Percentiles rank a stretch among this genome's conserved stretches.
phyloP scores from a whole-genome alignment of 2,888 invertebrate genomes.

The Ischnus inquisitorius region DNA sequence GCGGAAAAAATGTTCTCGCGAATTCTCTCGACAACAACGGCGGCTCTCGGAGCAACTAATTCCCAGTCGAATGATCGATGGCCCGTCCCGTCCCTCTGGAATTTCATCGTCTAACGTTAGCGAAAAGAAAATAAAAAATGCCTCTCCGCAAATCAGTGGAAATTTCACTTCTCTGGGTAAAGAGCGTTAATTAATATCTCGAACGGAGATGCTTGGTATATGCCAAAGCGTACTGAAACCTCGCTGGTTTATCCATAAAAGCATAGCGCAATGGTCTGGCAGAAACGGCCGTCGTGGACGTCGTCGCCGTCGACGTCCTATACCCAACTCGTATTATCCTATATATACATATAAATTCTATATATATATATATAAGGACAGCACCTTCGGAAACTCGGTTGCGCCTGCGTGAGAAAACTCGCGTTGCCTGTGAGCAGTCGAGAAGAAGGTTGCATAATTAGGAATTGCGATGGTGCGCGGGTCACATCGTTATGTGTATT shows the following conservation, averaged over 20 bases:
- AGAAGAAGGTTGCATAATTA: constrained; percentile 81
- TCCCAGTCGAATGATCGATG: constrained; percentile 25
- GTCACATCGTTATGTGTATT: constrained; percentile 68
- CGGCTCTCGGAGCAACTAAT: not conserved
- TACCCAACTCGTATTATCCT: constrained; percentile 7
- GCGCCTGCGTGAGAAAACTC: constrained; percentile 81
- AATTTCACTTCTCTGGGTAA: constrained; percentile 11
- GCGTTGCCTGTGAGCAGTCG: constrained; percentile 68
- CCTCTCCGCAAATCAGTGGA: not conserved
- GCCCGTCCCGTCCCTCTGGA: constrained; percentile 11
- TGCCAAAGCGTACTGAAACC: constrained; percentile 42
- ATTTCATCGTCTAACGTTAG: constrained; percentile 29
- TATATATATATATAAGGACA: not conserved
- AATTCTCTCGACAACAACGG: not conserved
- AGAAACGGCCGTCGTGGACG: constrained; percentile 7
- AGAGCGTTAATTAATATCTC: constrained; percentile 57
- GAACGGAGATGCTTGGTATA: constrained; percentile 34
- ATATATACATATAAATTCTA: not conserved
- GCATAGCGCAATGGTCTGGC: constrained; percentile 35
- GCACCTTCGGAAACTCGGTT: constrained; percentile 59
- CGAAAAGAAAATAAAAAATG: constrained; percentile 5
- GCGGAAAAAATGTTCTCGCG: too few species aligned
- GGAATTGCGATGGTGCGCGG: constrained; percentile 78
- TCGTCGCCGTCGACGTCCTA: constrained; percentile 26
- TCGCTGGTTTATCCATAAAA: constrained; percentile 37